Evolutionary conservation across 2,888 invertebrate genomes (phyloP).

Genomic region (Mycalesis mineus): DNA sequence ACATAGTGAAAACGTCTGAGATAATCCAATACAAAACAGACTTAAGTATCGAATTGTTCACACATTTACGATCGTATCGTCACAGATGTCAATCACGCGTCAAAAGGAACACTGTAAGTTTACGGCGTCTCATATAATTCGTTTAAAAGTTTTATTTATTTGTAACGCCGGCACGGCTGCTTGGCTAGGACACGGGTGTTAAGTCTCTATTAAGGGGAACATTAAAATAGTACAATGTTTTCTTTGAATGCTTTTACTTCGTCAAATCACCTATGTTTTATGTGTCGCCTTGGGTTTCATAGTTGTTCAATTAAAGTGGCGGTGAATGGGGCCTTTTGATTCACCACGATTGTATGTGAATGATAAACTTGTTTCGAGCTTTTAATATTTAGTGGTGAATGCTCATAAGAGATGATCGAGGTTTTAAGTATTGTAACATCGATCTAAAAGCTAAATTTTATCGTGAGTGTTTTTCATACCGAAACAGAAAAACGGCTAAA

Average conservation of each 20-base stretch:
- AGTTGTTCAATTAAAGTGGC: slow-evolving; percentile 7
- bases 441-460: too few relatives aligned
- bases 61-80: slow-evolving; percentile 30
- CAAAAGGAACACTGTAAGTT: slow-evolving; percentile 36
- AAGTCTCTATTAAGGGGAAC: slow-evolving; percentile 35
- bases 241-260: slow-evolving; percentile 28
- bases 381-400: too few relatives aligned
- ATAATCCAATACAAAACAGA: slow-evolving; percentile 7
- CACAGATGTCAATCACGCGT: slow-evolving; percentile 39
- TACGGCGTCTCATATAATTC: slow-evolving; percentile 44
- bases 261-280: slow-evolving; percentile 28
- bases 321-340: slow-evolving; percentile 13
- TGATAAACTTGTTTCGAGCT: slow-evolving; percentile 4
- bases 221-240: slow-evolving; percentile 36
- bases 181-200: slow-evolving; percentile 34
- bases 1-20: neutral
- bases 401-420: too few relatives aligned
- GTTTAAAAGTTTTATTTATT: slow-evolving; percentile 35
- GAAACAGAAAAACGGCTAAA: too few relatives aligned
- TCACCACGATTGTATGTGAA: slow-evolving; percentile 15
- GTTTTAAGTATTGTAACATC: too few relatives aligned
- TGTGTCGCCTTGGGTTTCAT: slow-evolving; percentile 22
- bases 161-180: slow-evolving; percentile 33
- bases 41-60: slow-evolving; percentile 16
- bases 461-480: too few relatives aligned